A percentile compares a stretch with the other conserved stretches of the same genome.
phyloP scores from a whole-genome alignment of 2,113 vertebrate species.

The Pomatorhinus ruficollis region DNA sequence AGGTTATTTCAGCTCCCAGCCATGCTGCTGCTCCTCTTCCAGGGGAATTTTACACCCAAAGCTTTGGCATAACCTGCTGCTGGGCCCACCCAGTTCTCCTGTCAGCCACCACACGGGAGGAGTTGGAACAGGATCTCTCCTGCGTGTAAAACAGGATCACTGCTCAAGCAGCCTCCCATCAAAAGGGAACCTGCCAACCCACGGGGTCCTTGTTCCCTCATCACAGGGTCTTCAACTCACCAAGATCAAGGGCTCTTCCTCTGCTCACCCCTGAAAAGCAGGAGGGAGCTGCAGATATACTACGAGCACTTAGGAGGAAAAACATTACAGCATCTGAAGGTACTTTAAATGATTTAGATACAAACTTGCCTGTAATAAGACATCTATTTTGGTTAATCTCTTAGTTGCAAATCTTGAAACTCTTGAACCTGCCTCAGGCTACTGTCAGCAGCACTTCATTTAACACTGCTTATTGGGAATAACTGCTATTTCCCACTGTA shows the following conservation, averaged over 20 bases:
- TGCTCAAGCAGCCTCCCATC: background rate
- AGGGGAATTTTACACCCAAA: background rate
- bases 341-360: constrained; percentile 71
- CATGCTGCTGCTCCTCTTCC: background rate
- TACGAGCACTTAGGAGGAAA: background rate
- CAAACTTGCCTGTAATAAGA: constrained; percentile 69
- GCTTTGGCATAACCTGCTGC: background rate
- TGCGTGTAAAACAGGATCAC: fast-evolving
- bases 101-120: fast-evolving
- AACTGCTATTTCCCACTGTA: constrained; percentile 65
- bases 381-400: constrained; percentile 73
- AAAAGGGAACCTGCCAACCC: background rate
- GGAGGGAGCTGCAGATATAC: constrained; percentile 3
- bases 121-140: background rate
- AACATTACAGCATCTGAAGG: constrained; percentile 55
- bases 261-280: background rate
- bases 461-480: constrained; percentile 70
- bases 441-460: constrained; percentile 72
- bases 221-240: background rate
- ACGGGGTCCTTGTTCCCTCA: background rate
- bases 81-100: fast-evolving
- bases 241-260: background rate
- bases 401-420: constrained; percentile 70
- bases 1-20: background rate
- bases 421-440: constrained; percentile 70